Evolutionary conservation across 2,888 invertebrate species (phyloP).

Genomic region (Pomacea canaliculata): DNA sequence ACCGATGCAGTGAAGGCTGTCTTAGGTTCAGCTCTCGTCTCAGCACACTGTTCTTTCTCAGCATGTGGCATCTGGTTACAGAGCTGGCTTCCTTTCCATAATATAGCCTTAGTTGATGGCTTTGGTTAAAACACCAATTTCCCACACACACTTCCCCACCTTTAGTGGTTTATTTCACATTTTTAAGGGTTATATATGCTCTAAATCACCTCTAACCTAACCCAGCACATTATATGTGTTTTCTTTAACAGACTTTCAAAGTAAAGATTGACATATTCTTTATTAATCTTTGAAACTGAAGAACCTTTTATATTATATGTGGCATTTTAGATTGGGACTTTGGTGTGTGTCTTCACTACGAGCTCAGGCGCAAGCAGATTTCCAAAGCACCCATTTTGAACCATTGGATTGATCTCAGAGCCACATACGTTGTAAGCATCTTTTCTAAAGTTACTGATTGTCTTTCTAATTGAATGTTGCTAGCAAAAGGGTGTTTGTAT

Average conservation of each 20-base stretch:
- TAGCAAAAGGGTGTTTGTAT: background rate
- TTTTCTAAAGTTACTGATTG: background rate
- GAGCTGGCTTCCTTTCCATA: too few relatives aligned
- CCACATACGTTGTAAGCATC: conserved; percentile 70
- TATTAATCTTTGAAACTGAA: too few relatives aligned
- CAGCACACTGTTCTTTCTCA: background rate
- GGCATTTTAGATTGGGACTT: conserved; percentile 75
- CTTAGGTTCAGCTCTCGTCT: background rate
- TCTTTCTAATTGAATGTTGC: too few relatives aligned
- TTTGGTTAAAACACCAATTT: too few relatives aligned
- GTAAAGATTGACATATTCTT: too few relatives aligned
- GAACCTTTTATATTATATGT: background rate
- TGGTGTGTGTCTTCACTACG: conserved; percentile 74
- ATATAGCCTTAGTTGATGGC: too few relatives aligned
- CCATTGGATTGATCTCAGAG: conserved; percentile 76
- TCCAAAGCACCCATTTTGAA: conserved; percentile 73
- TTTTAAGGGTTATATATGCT: too few relatives aligned
- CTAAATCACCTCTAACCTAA: too few relatives aligned
- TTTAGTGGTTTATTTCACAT: too few relatives aligned
- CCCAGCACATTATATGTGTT: too few relatives aligned
- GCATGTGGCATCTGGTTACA: background rate
- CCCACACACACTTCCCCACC: too few relatives aligned
- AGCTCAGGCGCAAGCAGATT: conserved; percentile 75
- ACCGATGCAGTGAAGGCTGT: too few relatives aligned
- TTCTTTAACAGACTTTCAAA: background rate